phyloP scores from a whole-genome alignment of 2,113 vertebrate genomes.

The Pelmatolapia mariae region DNA sequence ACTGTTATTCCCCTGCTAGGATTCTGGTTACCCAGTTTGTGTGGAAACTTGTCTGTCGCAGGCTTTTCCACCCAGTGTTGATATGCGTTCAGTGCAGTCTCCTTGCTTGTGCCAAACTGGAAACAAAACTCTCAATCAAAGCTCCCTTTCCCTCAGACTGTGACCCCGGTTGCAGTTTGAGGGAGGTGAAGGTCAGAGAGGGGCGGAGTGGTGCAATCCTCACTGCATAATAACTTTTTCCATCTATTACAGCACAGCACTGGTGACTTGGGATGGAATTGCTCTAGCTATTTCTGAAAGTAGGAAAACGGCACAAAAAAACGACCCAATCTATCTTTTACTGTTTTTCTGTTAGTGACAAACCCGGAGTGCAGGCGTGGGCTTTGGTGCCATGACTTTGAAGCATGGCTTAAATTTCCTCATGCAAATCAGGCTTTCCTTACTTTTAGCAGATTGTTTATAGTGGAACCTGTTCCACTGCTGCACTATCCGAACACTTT shows the following conservation, averaged over 20 bases:
- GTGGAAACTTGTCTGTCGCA: constrained; percentile 16
- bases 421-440: constrained; percentile 17
- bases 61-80: constrained; percentile 28
- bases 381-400: background rate
- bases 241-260: constrained; percentile 39
- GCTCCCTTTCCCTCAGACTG: background rate
- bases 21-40: background rate
- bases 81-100: background rate
- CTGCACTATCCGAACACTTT: background rate
- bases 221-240: constrained; percentile 46
- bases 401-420: constrained; percentile 8
- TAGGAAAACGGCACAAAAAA: constrained; percentile 45
- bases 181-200: constrained; percentile 1
- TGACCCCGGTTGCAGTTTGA: background rate
- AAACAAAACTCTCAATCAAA: constrained; percentile 37
- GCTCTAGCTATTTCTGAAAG: constrained; percentile 48
- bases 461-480: constrained; percentile 25
- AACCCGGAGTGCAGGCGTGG: background rate
- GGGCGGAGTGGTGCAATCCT: constrained; percentile 44
- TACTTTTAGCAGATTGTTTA: constrained; percentile 28
- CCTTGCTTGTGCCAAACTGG: background rate
- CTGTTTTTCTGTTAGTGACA: background rate
- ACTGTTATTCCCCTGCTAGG: background rate
- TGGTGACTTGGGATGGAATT: constrained; percentile 27
- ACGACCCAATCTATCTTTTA: constrained; percentile 1